Conservation (phyloP, 2,797 vertebrate genomes). For the Sebastes hubbsi region DNA sequence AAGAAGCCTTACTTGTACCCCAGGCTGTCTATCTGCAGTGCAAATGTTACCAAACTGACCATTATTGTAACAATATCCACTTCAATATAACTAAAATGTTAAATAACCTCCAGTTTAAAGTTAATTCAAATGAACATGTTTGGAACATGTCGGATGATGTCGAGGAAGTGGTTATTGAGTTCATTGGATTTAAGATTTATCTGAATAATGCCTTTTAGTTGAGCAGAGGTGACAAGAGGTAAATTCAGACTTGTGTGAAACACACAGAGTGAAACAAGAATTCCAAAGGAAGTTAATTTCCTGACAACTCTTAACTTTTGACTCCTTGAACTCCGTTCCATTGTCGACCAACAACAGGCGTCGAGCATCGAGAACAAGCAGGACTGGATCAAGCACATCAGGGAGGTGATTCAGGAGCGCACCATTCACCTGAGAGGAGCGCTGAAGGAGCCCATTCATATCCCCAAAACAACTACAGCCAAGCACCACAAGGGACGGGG, state of each 20-base stretch:
- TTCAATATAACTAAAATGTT: neutral
- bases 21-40: neutral
- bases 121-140: neutral
- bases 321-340: neutral
- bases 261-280: conserved; percentile 53
- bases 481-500: conserved; percentile 91
- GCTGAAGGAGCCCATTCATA: conserved; percentile 97
- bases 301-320: neutral
- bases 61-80: neutral
- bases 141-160: neutral
- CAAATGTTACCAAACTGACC: neutral
- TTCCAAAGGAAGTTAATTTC: conserved; percentile 7
- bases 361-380: conserved; percentile 99
- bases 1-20: too few species aligned
- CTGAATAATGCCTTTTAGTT: neutral
- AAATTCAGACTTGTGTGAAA: conserved; percentile 61
- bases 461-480: conserved; percentile 92
- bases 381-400: conserved; percentile 99
- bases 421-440: conserved; percentile 97
- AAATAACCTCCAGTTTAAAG: neutral
- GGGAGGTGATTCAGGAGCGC: conserved; percentile 98
- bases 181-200: neutral
- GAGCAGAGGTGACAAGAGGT: conserved; percentile 18
- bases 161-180: neutral
- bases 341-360: conserved; percentile 80